Evolutionary conservation across 1,140 invertebrate species (phyloP), one percentile per base, ranked within the genome.

Genomic region (Dermatophagoides farinae): DNA sequence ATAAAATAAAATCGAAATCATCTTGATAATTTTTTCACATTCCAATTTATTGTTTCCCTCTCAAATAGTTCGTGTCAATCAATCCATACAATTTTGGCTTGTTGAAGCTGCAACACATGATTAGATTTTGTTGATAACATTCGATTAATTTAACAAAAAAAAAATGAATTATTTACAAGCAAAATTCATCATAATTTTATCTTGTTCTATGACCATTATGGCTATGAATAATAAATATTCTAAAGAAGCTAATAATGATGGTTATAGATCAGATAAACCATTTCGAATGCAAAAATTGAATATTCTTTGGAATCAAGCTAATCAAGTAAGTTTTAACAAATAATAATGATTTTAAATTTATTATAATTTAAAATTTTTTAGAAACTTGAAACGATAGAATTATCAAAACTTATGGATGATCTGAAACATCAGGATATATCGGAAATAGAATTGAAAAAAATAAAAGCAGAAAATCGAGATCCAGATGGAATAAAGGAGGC

Each of bases 381-480:
- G 88, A 77, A 84, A 65, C 70, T 93, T 25, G 81, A 84, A 10
- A 83, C 88, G 66, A 74, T 79, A 8, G 91, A 90, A 71, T 71
- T 93, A 8, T 86, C 86, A 66, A 85, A 84, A 0, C 69, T 93
- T 16, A 87, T 84, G 66, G 84, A 83, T 68, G 88, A 92, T 69
- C 71, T 95, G 0, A 88, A 86, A 74, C 79, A 90, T 47, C 88
- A 93, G 61, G 89, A 95, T 67, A 90, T 90, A 74, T 83, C 90
- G 71, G 88, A 93, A 75, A 74, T 88, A 14, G 77, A 80, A 0
- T 80, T 80, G 66, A 95, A 95, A 71, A 81, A 83, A 67, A 68
- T 84, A 0, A 86, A 83, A 66, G 76, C 80, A 60, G 85, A 90
- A 66, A 84, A 84, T 40, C 78, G 80, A 63, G 88, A 93, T 72